These are phyloP conservation scores for Ectemnius continuus DNA, from an alignment of 2,888 invertebrate species.

Conservation along the genomic window DNA sequence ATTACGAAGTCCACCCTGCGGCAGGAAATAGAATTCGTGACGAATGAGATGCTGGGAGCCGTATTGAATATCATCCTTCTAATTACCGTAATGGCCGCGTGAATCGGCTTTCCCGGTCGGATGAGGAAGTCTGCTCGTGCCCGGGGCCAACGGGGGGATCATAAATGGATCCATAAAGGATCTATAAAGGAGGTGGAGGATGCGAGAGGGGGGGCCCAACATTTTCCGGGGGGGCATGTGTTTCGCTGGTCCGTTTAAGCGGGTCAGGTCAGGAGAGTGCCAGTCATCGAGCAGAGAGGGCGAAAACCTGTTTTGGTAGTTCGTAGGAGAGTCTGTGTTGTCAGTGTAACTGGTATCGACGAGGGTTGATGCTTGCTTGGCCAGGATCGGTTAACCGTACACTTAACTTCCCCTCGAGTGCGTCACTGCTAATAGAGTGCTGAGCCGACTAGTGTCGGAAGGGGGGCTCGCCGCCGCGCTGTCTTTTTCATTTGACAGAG, in stretches of 20 bases:
- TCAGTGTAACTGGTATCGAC: conserved; percentile 7
- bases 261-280: conserved; percentile 6
- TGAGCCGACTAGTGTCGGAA: background rate
- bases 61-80: background rate
- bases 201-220: background rate
- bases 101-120: background rate
- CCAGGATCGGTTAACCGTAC: conserved; percentile 45
- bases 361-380: conserved; percentile 19
- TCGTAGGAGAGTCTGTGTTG: background rate
- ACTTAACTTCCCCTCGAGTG: conserved; percentile 36
- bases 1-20: too few species aligned
- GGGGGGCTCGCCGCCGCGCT: conserved; percentile 17
- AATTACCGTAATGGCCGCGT: conserved; percentile 19
- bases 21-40: conserved; percentile 2
- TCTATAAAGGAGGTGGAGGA: conserved; percentile 14
- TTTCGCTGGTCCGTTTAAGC: background rate
- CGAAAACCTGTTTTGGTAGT: conserved; percentile 24
- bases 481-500: conserved; percentile 20
- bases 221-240: conserved; percentile 24
- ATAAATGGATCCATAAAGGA: conserved; percentile 30
- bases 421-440: conserved; percentile 33
- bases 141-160: background rate
- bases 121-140: background rate
- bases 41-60: background rate
- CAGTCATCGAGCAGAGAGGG: conserved; percentile 2